phyloP scores from a whole-genome alignment of 2,113 vertebrate genomes.

The Saguinus imperator region DNA sequence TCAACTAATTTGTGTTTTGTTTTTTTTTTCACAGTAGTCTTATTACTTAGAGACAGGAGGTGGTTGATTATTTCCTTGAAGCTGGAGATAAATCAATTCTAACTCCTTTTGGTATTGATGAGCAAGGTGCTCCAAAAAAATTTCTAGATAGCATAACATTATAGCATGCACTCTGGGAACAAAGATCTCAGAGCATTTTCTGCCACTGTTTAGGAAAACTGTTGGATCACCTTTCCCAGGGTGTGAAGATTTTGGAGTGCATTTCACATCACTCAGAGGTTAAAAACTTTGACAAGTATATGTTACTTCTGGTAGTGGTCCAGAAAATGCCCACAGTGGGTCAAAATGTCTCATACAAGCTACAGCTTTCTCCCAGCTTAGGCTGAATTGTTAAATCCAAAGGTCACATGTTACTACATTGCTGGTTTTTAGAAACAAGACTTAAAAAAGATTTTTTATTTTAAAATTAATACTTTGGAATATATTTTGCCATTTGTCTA shows the following conservation, averaged over 20 bases:
- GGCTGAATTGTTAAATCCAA: conserved; percentile 17
- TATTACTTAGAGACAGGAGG: background rate
- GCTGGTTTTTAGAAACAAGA: conserved; percentile 43
- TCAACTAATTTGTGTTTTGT: background rate
- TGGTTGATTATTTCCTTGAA: background rate
- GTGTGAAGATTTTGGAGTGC: background rate
- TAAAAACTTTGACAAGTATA: conserved; percentile 6
- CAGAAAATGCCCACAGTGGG: background rate
- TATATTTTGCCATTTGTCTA: conserved; percentile 81
- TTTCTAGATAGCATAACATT: background rate
- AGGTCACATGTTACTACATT: conserved; percentile 53
- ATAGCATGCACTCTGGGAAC: background rate
- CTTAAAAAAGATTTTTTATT: conserved; percentile 47
- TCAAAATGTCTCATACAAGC: background rate
- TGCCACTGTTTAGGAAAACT: background rate
- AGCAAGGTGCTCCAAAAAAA: background rate
- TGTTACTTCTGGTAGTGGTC: background rate
- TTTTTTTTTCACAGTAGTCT: background rate
- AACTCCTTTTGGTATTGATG: background rate
- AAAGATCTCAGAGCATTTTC: conserved; percentile 8
- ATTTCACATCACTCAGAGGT: background rate
- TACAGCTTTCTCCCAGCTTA: background rate
- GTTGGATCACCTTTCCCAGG: background rate
- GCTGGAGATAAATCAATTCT: background rate
- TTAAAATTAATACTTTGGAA: conserved; percentile 70